Evolutionary conservation across 2,113 vertebrate species (phyloP).

Genomic region (Oncorhynchus nerka): DNA sequence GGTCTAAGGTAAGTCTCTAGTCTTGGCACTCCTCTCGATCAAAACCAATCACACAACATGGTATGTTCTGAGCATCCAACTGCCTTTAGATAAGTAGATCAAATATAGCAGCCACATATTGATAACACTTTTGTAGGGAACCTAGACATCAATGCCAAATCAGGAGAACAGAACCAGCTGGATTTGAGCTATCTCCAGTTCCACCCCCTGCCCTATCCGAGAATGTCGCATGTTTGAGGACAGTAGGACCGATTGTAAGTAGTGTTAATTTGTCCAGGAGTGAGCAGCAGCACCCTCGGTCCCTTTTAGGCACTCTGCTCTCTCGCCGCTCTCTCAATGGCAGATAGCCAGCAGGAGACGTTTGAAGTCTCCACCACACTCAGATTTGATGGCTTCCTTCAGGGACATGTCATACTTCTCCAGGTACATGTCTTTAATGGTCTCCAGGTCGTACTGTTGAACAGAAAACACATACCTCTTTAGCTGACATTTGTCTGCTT

Average conservation of each 20-base stretch:
- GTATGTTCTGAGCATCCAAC: not conserved
- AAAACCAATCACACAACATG: not conserved
- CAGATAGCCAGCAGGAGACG: constrained; percentile 77
- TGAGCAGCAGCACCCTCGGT: constrained; percentile 14
- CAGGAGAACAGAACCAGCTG: not conserved
- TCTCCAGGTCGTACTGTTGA: constrained; percentile 74
- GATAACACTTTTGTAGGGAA: too few relatives aligned
- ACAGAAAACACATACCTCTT: constrained; percentile 2
- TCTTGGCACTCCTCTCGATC: not conserved
- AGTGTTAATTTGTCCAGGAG: constrained; percentile 41
- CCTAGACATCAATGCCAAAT: not conserved
- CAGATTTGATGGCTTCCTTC: constrained; percentile 74
- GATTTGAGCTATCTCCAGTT: not conserved
- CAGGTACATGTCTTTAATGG: constrained; percentile 79
- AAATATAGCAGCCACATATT: too few relatives aligned
- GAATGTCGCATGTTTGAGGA: constrained; percentile 11
- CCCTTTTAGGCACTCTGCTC: not conserved
- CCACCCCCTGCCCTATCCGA: constrained; percentile 28
- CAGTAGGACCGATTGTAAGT: constrained; percentile 33
- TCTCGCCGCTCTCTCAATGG: constrained; percentile 52
- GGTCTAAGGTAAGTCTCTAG: not conserved
- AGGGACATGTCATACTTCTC: constrained; percentile 79
- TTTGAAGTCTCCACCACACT: constrained; percentile 77
- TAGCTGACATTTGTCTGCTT: not conserved
- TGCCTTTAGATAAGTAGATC: not conserved